Base-by-base conservation (phyloP, 2,888 invertebrate species). In the Synergus gifuensis region DNA sequence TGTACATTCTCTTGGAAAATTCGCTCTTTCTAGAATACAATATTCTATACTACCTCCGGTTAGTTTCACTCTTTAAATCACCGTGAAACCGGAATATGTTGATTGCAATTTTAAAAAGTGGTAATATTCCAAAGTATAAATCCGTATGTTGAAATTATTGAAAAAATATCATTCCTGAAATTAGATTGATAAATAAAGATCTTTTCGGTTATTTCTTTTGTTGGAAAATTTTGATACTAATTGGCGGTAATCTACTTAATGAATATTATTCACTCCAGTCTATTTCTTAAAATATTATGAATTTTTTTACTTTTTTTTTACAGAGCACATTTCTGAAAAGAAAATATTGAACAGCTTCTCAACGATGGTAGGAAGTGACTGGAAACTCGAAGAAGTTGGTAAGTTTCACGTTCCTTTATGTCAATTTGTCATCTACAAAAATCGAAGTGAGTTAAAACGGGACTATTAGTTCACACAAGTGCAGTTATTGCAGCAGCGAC, bases 341-440 rank as follows among this genome's bases (percentile, higher is more conserved):
- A 46, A 67, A 67, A 46, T 46, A 67, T 67, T 67, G 46, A 22
- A 46, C 44, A 22, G 67, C 2, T 67, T 44, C 44, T 22, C 46
- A 44, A 46, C 18, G 44, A 67, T 67, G 67, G 14, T 67, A 22
- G 67, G 67, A 67, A 67, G 67, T 67, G 67, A 67, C 67, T 46
- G 67, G 67, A 67, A 67, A 67, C 67, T 67, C 14, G 67, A 67
- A 67, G 46, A 67, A 67, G 67, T 67, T 67, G 67, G 67, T 67
- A 67, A 67, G 67, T 67, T 67, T 36, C 36, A 63, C 16, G 63
- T 63, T 63, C 63, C 63, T 36, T 63, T 14, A 42, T 18, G 22
- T 67, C 46, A 8, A 46, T 67, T 16, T 46, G 46, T 67, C 67
- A 67, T 67, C 44, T 67, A 46, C 12, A 46, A 67, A 46, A 14